Evolutionary conservation across 1,140 invertebrate genomes (phyloP).

Genomic region (Hydropsyche tenuis): DNA sequence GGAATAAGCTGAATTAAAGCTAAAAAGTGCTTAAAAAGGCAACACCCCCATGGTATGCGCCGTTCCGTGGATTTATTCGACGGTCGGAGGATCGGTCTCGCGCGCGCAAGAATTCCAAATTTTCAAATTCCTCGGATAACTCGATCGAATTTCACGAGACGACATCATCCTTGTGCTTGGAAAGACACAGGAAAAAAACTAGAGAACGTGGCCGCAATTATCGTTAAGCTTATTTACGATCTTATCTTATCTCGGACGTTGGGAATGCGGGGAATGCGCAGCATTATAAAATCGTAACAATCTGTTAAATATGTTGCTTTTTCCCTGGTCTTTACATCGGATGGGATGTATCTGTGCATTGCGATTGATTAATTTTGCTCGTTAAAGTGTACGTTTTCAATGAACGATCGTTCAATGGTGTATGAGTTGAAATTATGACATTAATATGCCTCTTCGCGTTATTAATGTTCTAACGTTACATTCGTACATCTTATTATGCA

Average conservation of each 20-base stretch:
- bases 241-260: constrained; percentile 8
- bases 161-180: not conserved
- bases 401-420: too few species aligned
- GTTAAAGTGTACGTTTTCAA: too few species aligned
- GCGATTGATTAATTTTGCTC: too few species aligned
- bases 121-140: constrained; percentile 46
- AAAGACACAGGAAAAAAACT: constrained; percentile 4
- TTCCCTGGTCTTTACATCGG: too few species aligned
- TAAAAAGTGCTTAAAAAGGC: not conserved
- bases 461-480: too few species aligned
- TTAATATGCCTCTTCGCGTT: too few species aligned
- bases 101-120: constrained; percentile 40
- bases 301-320: too few species aligned
- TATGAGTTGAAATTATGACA: too few species aligned
- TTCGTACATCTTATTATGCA: too few species aligned
- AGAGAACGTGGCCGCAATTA: constrained; percentile 10
- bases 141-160: constrained; percentile 45
- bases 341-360: too few species aligned
- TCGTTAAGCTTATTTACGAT: constrained; percentile 26
- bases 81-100: not conserved
- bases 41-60: not conserved
- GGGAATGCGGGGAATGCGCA: constrained; percentile 1
- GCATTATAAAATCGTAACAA: too few species aligned
- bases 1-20: not conserved
- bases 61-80: constrained; percentile 23